Percentiles rank a stretch among this genome's conserved stretches.
Conservation (phyloP, 2,797 vertebrate genomes). For the Danio aesculapii region DNA sequence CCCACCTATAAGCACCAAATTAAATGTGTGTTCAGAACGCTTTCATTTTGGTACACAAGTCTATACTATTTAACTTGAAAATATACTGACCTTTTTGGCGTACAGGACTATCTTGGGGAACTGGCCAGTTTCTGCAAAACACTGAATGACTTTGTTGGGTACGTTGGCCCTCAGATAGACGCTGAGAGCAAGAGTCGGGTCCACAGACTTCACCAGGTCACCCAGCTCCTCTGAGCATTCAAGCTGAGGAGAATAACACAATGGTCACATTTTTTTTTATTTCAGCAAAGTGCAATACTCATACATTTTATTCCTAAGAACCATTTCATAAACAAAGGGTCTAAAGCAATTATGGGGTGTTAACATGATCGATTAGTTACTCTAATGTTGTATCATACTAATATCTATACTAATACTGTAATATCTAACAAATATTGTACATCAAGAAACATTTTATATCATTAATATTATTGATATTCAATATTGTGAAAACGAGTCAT, state of each 20-base stretch:
- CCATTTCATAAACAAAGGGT: background rate
- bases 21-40: background rate
- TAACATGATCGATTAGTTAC: background rate
- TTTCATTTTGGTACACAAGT: background rate
- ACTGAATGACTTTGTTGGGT: conserved; percentile 99
- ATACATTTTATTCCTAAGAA: background rate
- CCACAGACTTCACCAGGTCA: conserved; percentile 96
- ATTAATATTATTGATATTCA: background rate
- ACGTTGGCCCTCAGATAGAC: conserved; percentile 97
- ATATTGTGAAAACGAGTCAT: too few species aligned
- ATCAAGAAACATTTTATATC: background rate
- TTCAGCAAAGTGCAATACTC: too few species aligned
- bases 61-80: background rate
- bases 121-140: conserved; percentile 98
- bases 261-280: background rate
- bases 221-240: conserved; percentile 98
- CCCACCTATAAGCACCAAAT: conserved; percentile 83
- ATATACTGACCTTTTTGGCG: conserved; percentile 88
- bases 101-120: conserved; percentile 99
- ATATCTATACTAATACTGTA: too few species aligned
- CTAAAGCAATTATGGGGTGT: background rate
- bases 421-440: background rate
- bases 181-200: conserved; percentile 95
- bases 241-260: conserved; percentile 78
- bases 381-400: too few species aligned